Base-by-base conservation (phyloP, 2,888 invertebrate genomes). In the Dicycla oo region DNA sequence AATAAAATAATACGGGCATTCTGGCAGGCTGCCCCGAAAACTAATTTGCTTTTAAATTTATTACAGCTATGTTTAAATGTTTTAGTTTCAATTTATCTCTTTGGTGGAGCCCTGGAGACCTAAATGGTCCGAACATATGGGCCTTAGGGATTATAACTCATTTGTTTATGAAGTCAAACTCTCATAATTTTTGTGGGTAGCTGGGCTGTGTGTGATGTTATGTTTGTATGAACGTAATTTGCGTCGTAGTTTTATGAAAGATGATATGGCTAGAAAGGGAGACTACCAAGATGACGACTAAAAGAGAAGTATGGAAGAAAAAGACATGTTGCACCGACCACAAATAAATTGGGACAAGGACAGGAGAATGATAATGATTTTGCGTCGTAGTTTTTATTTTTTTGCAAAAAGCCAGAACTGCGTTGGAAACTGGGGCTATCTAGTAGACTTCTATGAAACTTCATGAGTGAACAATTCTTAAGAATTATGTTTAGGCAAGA, bases 11-110 rank as follows among this genome's bases (percentile, higher is more conserved):
- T 53, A 45, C 70, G 11, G 40, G 61, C 54, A 80, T 49, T 38
- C 69, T 11, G 43, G 58, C 57, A 66, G 53, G 11, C 23, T 54
- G 54, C 20, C 53, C 65, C 62, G 56, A 73, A 65, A 80, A 82
- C 80, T 84, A 84, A 84, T 84, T 76, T 76, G 78, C 73, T 84
- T 84, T 84, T 80, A 75, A 84, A 84, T 83, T 76, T 84, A 83
- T 79, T 72, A 84, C 75, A 62, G 54, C 61, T 34, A 60, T 64
- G 75, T 72, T 71, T 58, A 74, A 78, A 73, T 72, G 72, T 84
- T 80, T 82, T 78, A 76, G 70, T 72, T 81, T 56, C 53, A 82
- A 84, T 84, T 75, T 84, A 82, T 84, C 82, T 78, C 73, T 66
- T 70, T 63, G 58, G 43, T 60, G 5, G 11, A n/a, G 8, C 57